Evolutionary conservation across 1,140 invertebrate genomes (phyloP).

Genomic region (Drosophila yakuba): DNA sequence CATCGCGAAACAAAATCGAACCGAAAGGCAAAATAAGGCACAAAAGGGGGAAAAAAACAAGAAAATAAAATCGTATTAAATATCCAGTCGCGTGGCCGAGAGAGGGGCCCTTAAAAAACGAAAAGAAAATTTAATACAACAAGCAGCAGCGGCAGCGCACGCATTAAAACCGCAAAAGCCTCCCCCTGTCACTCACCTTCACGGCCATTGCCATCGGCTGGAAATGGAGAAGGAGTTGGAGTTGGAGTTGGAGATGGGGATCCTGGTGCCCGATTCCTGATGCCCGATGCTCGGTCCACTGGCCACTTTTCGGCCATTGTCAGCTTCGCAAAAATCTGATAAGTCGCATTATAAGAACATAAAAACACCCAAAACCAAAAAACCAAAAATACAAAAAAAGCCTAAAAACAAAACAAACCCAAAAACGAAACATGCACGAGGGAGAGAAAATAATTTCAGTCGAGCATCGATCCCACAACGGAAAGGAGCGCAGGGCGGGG

Average conservation of each 20-base stretch:
- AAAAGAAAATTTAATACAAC: slow-evolving; percentile 72
- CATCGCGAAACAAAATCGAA: slow-evolving; percentile 55
- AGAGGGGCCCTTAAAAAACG: slow-evolving; percentile 37
- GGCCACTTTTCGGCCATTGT: slow-evolving; percentile 80
- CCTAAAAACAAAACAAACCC: slow-evolving; percentile 56
- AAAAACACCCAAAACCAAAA: slow-evolving; percentile 79
- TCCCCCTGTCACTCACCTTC: slow-evolving; percentile 61
- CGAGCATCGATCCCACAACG: slow-evolving; percentile 29
- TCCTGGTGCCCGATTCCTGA: neutral
- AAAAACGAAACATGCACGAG: slow-evolving; percentile 72
- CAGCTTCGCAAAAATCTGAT: slow-evolving; percentile 78
- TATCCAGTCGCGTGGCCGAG: slow-evolving; percentile 66
- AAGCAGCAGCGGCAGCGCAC: slow-evolving; percentile 49
- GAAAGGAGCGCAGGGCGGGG: slow-evolving; percentile 14
- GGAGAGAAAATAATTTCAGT: slow-evolving; percentile 77
- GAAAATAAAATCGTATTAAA: slow-evolving; percentile 52
- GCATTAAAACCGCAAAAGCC: slow-evolving; percentile 70
- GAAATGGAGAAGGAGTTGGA: slow-evolving; percentile 4
- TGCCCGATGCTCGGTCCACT: neutral
- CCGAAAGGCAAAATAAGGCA: neutral
- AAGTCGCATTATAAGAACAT: slow-evolving; percentile 83
- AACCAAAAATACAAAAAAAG: slow-evolving; percentile 45
- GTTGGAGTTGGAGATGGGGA: neutral
- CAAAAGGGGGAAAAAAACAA: slow-evolving; percentile 10
- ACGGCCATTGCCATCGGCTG: slow-evolving; percentile 60